A percentile compares a stretch with the other conserved stretches of the same genome.
Evolutionary conservation across 2,113 vertebrate species (phyloP).

Genomic region (Microtus pennsylvanicus): DNA sequence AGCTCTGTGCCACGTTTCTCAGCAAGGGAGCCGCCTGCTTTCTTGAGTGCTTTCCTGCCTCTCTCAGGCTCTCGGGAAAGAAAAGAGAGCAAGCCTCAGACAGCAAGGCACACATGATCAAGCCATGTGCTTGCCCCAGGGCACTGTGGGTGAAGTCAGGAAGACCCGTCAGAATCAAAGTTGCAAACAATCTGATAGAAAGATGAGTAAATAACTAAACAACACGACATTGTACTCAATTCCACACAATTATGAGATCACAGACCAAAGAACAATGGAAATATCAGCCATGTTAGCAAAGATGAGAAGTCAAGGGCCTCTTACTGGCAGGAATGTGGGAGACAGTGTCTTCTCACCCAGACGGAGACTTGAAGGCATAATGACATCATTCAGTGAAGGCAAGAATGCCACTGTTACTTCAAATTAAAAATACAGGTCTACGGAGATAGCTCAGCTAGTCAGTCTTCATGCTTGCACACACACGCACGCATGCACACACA

Average conservation of each 20-base stretch:
- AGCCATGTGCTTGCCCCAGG: not conserved
- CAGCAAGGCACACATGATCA: not conserved
- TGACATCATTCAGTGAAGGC: not conserved
- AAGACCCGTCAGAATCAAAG: not conserved
- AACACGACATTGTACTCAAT: not conserved
- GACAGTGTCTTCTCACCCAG: not conserved
- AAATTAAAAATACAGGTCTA: not conserved
- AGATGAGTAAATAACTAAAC: not conserved
- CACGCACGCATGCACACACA: not conserved
- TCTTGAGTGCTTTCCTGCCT: not conserved
- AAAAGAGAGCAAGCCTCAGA: not conserved
- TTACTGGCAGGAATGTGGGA: not conserved
- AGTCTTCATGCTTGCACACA: not conserved
- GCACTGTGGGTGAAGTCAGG: not conserved
- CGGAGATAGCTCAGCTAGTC: not conserved
- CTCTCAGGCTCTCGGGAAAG: not conserved
- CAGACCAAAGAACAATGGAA: slow-evolving; percentile 8
- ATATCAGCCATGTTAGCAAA: not conserved
- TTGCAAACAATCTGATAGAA: not conserved
- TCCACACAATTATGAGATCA: not conserved
- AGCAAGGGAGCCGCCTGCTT: not conserved
- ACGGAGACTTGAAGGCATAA: not conserved
- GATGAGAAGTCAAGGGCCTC: not conserved
- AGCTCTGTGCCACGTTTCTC: not conserved
- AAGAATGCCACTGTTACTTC: not conserved